These are phyloP conservation scores for Scyliorhinus canicula DNA, from an alignment of 2,797 vertebrate genomes.

Conservation along the genomic window DNA sequence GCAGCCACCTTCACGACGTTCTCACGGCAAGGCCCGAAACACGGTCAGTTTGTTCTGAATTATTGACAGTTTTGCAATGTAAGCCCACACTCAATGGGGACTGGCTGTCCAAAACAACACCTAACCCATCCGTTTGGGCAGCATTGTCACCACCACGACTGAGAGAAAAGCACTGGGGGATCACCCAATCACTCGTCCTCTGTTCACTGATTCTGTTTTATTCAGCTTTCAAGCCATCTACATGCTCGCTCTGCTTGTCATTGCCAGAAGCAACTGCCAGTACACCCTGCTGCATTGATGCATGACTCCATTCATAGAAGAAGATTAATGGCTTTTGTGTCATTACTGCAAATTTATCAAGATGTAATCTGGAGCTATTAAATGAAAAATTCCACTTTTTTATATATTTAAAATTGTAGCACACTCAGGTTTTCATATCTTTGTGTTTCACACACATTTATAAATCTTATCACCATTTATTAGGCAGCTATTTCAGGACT, in stretches of 20 bases:
- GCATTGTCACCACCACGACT: too few relatives aligned
- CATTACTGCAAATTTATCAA: neutral
- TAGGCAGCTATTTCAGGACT: neutral
- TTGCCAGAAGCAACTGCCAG: neutral
- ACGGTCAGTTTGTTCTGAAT: neutral
- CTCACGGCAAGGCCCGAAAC: neutral
- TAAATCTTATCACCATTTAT: neutral
- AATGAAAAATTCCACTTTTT: constrained; percentile 25
- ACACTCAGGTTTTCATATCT: neutral
- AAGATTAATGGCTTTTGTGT: constrained; percentile 24
- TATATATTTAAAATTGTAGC: neutral
- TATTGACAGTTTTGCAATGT: neutral
- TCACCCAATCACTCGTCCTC: neutral
- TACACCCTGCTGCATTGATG: neutral
- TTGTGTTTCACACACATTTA: neutral
- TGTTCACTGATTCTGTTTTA: neutral
- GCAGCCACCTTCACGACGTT: neutral
- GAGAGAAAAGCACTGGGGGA: neutral
- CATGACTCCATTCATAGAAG: neutral
- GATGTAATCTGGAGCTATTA: constrained; percentile 8
- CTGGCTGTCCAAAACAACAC: neutral
- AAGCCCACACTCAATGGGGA: neutral
- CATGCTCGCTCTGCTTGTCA: neutral
- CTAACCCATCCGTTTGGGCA: neutral
- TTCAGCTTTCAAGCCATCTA: neutral